These are phyloP conservation scores for Simalia tracyae DNA, from an alignment of 2,797 vertebrate genomes.

Conservation along the genomic window DNA sequence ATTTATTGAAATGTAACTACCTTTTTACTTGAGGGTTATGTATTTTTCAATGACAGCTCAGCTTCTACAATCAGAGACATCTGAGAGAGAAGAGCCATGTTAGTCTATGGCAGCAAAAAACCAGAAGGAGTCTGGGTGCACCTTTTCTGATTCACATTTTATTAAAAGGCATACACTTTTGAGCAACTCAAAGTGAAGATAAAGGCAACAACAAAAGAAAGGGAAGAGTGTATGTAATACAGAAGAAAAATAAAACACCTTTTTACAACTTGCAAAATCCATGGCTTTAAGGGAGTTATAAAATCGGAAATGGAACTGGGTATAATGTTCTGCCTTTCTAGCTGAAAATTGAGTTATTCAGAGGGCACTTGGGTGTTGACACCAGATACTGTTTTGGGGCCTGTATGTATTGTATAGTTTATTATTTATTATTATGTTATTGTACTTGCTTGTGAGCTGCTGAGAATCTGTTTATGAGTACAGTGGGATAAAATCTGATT, in stretches of 20 bases:
- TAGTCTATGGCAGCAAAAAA: background rate
- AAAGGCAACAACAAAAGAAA: background rate
- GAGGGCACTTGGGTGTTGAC: background rate
- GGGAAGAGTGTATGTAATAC: background rate
- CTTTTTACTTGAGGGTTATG: background rate
- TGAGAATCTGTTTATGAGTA: background rate
- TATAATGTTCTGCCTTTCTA: background rate
- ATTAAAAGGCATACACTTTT: background rate
- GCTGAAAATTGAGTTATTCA: background rate
- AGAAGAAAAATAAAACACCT: background rate
- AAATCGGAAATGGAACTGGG: background rate
- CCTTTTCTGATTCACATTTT: background rate
- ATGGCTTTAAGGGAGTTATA: background rate
- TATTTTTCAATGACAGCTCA: background rate
- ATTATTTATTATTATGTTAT: background rate
- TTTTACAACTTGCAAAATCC: background rate
- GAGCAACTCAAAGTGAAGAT: background rate
- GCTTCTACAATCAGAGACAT: background rate
- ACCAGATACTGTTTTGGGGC: background rate
- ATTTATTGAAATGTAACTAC: background rate
- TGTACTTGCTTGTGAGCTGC: background rate
- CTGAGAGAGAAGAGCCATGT: background rate
- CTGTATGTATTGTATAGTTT: background rate
- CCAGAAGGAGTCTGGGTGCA: background rate
- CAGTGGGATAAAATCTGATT: background rate